Evolutionary conservation across 2,113 vertebrate genomes (phyloP).

Genomic region (Thalassoma bifasciatum): DNA sequence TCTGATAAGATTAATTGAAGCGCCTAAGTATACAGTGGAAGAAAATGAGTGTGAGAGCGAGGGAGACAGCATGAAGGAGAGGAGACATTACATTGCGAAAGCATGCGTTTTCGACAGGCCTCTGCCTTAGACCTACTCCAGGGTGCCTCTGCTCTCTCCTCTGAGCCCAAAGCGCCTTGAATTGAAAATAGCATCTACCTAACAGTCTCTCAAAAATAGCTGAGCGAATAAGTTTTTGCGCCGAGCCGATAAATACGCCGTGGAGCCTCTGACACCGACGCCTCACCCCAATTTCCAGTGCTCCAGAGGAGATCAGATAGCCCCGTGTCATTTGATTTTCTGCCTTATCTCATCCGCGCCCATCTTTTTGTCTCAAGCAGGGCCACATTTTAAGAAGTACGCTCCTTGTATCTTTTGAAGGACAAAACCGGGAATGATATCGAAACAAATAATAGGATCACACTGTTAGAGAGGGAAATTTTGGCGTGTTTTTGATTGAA

Average conservation of each 20-base stretch:
- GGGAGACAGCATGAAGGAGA: conserved; percentile 42
- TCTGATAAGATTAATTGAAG: conserved; percentile 86
- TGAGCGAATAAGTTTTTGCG: conserved; percentile 74
- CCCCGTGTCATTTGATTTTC: conserved; percentile 82
- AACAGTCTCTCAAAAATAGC: conserved; percentile 77
- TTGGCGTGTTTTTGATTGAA: conserved; percentile 42
- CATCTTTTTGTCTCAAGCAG: conserved; percentile 82
- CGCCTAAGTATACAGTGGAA: conserved; percentile 75
- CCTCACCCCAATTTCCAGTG: conserved; percentile 83
- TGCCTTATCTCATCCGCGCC: conserved; percentile 78
- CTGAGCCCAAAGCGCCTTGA: conserved; percentile 70
- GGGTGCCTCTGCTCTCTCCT: conserved; percentile 54
- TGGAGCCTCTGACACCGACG: conserved; percentile 80
- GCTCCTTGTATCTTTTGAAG: conserved; percentile 73
- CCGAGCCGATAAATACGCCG: conserved; percentile 78
- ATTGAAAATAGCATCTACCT: conserved; percentile 77
- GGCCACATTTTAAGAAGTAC: conserved; percentile 75
- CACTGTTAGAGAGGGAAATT: conserved; percentile 37
- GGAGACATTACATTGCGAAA: conserved; percentile 60
- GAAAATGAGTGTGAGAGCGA: conserved; percentile 53
- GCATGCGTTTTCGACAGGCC: conserved; percentile 58
- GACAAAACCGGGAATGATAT: conserved; percentile 66
- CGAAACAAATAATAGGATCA: conserved; percentile 68
- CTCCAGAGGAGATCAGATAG: conserved; percentile 80
- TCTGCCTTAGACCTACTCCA: conserved; percentile 54